Base-by-base conservation (phyloP, 2,888 invertebrate genomes). In the Biston betularia region DNA sequence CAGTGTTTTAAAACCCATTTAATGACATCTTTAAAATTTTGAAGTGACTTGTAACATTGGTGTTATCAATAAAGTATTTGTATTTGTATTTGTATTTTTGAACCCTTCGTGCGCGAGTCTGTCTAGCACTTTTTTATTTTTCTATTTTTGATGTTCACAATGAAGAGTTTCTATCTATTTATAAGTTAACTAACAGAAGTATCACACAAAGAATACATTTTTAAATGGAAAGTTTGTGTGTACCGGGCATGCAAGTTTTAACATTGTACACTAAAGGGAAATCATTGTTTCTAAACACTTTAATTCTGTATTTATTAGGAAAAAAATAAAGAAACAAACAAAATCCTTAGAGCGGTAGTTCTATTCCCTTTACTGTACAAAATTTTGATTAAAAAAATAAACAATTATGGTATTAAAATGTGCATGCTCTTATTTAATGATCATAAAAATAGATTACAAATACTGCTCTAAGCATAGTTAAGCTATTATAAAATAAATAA, bases 261-360 rank as follows among this genome's bases (percentile, higher is more conserved):
- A 80, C 85, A 90, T 93, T 93, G 93, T 91, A 94, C 94, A 94
- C 93, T 94, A 94, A 94, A 94, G 94, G 94, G 94, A 94, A 90
- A 87, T 79, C 71, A 77, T 69, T 73, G 61, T 65, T 40, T 65
- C 63, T 65, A 74, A 72, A 67, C 69, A 54, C 65, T 65, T 45
- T 70, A 72, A 68, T 63, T 71, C 15, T 38, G 44, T 11, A 56
- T 46, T 62, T 56, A 45, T 66, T 65, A 68, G 68, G 70, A 88
- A 87, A 70, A 87, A 87, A 69, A 64, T 69, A 69, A 40, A 60
- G 56, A 56, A 50, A 46, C 12, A 57, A 59, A 68, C 58, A 68
- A 74, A 72, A 79, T 74, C 83, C 90, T 92, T 92, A 92, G 92
- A 93, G 92, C 93, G 92, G 91, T 88, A 88, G 81, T 77, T 79